Evolutionary conservation across 2,888 invertebrate genomes (phyloP).

Genomic region (Formica aserva): DNA sequence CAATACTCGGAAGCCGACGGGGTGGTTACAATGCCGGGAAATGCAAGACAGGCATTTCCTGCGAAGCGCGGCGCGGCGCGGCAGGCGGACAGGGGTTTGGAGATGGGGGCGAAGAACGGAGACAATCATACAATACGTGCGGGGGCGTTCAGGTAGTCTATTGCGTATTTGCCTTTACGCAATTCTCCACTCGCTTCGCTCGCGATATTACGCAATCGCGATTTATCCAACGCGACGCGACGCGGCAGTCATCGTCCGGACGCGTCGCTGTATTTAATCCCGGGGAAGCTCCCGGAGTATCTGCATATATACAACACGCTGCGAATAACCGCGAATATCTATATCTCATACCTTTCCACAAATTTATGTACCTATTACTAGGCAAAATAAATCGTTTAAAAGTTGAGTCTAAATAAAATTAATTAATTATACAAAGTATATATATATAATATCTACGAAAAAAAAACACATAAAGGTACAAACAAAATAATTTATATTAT

Average conservation of each 20-base stretch:
- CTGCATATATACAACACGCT: conserved; percentile 54
- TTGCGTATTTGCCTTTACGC: conserved; percentile 83
- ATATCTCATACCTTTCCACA: not conserved
- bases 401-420: not conserved
- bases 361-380: not conserved
- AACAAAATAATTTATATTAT: not conserved
- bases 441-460: not conserved
- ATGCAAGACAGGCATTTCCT: conserved; percentile 83
- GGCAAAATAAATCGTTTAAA: not conserved
- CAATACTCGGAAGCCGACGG: conserved; percentile 80
- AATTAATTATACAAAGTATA: conserved; percentile 3
- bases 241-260: conserved; percentile 63
- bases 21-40: conserved; percentile 81
- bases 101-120: conserved; percentile 61
- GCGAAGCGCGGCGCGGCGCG: conserved; percentile 70
- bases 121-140: conserved; percentile 80
- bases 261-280: conserved; percentile 68
- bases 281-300: conserved; percentile 60
- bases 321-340: conserved; percentile 29
- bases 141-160: conserved; percentile 78
- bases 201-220: conserved; percentile 81
- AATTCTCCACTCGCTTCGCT: conserved; percentile 75
- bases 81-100: conserved; percentile 43
- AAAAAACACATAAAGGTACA: not conserved
- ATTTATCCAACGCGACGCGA: conserved; percentile 66